phyloP scores from a whole-genome alignment of 2,113 vertebrate species.

The Ochotona princeps region DNA sequence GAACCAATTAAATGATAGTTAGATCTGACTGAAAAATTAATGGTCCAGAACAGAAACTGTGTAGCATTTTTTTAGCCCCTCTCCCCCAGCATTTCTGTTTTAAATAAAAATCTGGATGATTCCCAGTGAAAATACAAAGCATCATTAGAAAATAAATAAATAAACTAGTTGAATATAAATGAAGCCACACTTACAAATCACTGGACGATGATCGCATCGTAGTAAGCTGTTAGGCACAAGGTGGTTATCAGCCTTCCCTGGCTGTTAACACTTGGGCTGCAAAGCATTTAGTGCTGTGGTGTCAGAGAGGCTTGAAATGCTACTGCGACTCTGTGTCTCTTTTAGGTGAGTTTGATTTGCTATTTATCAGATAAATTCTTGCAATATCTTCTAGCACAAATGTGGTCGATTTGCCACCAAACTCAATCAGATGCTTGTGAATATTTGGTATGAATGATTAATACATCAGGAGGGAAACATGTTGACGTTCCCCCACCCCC shows the following conservation, averaged over 20 bases:
- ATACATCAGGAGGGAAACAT: constrained; percentile 76
- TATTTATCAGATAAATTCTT: constrained; percentile 79
- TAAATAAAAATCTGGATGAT: constrained; percentile 89
- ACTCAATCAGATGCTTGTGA: constrained; percentile 79
- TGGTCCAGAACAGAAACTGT: constrained; percentile 88
- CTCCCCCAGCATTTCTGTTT: constrained; percentile 86
- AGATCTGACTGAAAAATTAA: constrained; percentile 91
- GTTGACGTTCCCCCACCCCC: constrained; percentile 64
- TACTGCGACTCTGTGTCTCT: constrained; percentile 76
- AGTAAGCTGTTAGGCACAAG: constrained; percentile 73
- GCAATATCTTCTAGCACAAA: constrained; percentile 74
- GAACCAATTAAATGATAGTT: constrained; percentile 92
- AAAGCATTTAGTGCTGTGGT: constrained; percentile 62
- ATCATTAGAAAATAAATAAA: constrained; percentile 74
- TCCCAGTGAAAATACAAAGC: constrained; percentile 85
- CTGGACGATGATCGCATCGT: constrained; percentile 80
- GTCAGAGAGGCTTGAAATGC: constrained; percentile 73
- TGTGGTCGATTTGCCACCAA: constrained; percentile 77
- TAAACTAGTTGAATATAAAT: constrained; percentile 76
- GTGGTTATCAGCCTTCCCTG: constrained; percentile 83
- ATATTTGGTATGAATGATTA: constrained; percentile 83
- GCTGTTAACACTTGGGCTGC: constrained; percentile 76
- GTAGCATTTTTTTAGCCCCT: constrained; percentile 82
- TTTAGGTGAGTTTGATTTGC: constrained; percentile 75
- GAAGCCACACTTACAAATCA: constrained; percentile 79